Evolutionary conservation across 2,113 vertebrate species (phyloP), one percentile per base, ranked within the genome.

Genomic region (Zonotrichia leucophrys): DNA sequence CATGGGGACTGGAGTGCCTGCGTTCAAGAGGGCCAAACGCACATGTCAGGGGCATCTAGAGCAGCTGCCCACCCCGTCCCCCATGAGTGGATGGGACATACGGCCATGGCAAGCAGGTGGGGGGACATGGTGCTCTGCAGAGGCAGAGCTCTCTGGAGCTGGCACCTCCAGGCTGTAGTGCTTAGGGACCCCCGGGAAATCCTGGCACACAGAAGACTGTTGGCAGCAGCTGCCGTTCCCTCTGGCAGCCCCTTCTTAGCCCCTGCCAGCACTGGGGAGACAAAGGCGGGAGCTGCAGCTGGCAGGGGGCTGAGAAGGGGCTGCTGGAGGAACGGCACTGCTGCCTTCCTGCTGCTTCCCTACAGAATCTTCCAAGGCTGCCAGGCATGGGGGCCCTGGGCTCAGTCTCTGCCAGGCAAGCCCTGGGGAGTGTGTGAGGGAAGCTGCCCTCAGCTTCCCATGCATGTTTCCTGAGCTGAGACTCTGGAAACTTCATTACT

Each of bases 221-320:
- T 96, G 94, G 96, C 94, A 95, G 92, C 37, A 47, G 63, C 20
- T 1, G 46, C 44, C 0, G 2, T 88, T 92, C 67, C 81, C 90
- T 74, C 94, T 93, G 96, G 91, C 96, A 95, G 85, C 86, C 91
- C 83, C 72, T 79, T 79, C 58, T 14, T 67, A 90, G 72, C 35
- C 67, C 75, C 75, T n/a, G 91, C 94, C 92, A 95, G 4, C 2
- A 13, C 50, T 11, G 8, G 41, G 37, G 70, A 96, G 62, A 95
- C 92, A 96, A 96, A 95, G 35, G 44, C 52, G 0, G 53, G 86
- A 79, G 79, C 78, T 94, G 95, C 92, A 95, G 91, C 91, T 95
- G 93, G 89, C 3, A 10, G 92, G 94, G 91, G 79, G 42, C 90
- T 94, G 81, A 7, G 27, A 76, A 83, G 69, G 95, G 84, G 87